phyloP scores from a whole-genome alignment of 2,888 invertebrate species.

The Ferrisia virgata region DNA sequence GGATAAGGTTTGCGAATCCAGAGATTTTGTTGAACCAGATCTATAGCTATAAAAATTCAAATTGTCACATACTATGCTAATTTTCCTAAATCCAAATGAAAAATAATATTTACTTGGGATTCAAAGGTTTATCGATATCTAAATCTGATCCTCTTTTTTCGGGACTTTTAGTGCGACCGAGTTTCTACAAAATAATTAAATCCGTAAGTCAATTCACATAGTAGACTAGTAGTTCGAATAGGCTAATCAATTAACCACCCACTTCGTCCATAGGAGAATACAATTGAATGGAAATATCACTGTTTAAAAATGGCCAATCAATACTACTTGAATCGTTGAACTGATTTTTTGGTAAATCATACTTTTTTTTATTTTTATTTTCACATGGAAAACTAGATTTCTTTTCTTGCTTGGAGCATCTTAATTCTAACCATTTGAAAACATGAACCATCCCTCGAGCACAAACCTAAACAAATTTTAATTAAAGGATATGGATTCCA shows the following conservation, averaged over 20 bases:
- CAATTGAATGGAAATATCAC: background rate
- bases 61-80: background rate
- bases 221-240: background rate
- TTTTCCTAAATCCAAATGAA: background rate
- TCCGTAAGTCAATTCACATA: background rate
- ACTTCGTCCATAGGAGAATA: slow-evolving; percentile 17
- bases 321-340: background rate
- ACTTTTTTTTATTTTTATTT: slow-evolving; percentile 2
- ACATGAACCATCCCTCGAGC: slow-evolving; percentile 90
- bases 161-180: background rate
- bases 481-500: background rate
- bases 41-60: background rate
- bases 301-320: slow-evolving; percentile 35
- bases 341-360: slow-evolving; percentile 30
- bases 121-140: background rate
- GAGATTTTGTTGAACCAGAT: slow-evolving; percentile 1
- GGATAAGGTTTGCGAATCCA: background rate
- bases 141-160: slow-evolving; percentile 21
- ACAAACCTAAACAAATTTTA: slow-evolving; percentile 66
- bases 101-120: background rate
- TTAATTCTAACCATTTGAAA: slow-evolving; percentile 88
- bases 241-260: background rate
- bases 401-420: slow-evolving; percentile 62
- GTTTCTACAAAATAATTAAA: slow-evolving; percentile 1
- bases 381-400: slow-evolving; percentile 51